Percentiles rank a stretch among this genome's conserved stretches.
Evolutionary conservation across 1,140 invertebrate genomes (phyloP).

Genomic region (Leptestheria dahalacensis): DNA sequence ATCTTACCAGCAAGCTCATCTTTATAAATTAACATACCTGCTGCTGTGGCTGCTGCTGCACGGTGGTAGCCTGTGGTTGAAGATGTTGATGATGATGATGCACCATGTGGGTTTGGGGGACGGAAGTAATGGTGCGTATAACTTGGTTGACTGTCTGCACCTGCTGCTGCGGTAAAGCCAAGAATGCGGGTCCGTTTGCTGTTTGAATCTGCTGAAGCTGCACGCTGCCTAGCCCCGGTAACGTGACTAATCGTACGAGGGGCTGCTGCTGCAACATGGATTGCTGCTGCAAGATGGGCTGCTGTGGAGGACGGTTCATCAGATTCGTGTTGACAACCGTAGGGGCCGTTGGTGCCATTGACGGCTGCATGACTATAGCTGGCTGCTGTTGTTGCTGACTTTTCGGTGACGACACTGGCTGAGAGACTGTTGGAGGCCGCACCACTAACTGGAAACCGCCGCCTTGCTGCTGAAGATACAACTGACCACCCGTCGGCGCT

Average conservation of each 20-base stretch:
- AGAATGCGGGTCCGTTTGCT: conserved; percentile 31
- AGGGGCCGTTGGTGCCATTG: conserved; percentile 14
- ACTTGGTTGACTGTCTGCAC: conserved; percentile 14
- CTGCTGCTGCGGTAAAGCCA: conserved; percentile 26
- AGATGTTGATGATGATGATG: conserved; percentile 8
- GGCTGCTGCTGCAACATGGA: conserved; percentile 17
- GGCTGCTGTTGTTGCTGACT: conserved; percentile 5
- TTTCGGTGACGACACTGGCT: conserved; percentile 4
- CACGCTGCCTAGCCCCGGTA: conserved; percentile 22
- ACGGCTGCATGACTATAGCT: conserved; percentile 5
- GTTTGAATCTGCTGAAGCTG: conserved; percentile 36
- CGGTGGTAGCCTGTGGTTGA: not conserved
- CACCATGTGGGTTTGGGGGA: not conserved
- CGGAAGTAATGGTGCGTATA: conserved; percentile 2
- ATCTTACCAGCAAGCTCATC: too few species aligned
- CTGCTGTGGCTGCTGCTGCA: conserved; percentile 8
- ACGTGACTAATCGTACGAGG: conserved; percentile 12
- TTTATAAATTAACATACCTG: too few species aligned
- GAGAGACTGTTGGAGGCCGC: conserved; percentile 23
- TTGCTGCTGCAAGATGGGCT: conserved; percentile 19
- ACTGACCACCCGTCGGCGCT: conserved; percentile 21
- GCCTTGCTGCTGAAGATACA: conserved; percentile 28
- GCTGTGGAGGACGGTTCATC: conserved; percentile 15
- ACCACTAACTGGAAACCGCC: conserved; percentile 27
- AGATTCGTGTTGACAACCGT: conserved; percentile 16